These are phyloP conservation scores for Nyctereutes procyonoides DNA, from an alignment of 2,113 vertebrate genomes.

Conservation along the genomic window DNA sequence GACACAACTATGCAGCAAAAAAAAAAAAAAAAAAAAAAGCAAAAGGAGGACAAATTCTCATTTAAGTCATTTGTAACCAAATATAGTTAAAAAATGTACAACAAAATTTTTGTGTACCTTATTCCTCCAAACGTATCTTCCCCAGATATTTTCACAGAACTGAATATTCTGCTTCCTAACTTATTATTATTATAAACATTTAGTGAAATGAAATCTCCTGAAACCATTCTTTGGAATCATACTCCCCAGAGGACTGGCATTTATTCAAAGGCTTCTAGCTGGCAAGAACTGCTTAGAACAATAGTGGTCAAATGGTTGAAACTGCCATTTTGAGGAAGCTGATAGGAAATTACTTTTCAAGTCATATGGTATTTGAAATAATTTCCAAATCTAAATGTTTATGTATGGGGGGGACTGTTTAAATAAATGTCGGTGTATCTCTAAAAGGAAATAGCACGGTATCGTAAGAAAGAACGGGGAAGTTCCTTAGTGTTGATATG, in stretches of 20 bases:
- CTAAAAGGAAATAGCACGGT: not conserved
- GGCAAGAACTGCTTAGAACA: not conserved
- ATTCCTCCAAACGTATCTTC: not conserved
- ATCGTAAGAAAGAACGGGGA: not conserved
- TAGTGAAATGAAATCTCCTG: not conserved
- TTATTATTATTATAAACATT: not conserved
- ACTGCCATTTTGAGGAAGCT: not conserved
- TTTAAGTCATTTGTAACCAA: not conserved
- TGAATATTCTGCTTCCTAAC: not conserved
- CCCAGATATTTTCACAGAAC: not conserved
- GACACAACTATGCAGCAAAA: not conserved
- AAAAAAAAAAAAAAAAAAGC: too few species aligned
- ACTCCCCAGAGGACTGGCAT: not conserved
- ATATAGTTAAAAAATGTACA: not conserved
- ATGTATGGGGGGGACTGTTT: not conserved
- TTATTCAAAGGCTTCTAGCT: constrained; percentile 18
- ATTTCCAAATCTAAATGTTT: constrained; percentile 18
- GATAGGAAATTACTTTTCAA: not conserved
- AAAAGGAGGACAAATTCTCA: not conserved
- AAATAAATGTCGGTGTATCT: not conserved
- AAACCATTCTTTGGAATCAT: not conserved
- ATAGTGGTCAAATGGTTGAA: not conserved
- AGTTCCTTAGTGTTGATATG: not conserved
- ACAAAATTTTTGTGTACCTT: not conserved
- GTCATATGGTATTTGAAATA: not conserved